These are phyloP conservation scores for Tyrannus savana DNA, from an alignment of 2,113 vertebrate species.

Conservation along the genomic window DNA sequence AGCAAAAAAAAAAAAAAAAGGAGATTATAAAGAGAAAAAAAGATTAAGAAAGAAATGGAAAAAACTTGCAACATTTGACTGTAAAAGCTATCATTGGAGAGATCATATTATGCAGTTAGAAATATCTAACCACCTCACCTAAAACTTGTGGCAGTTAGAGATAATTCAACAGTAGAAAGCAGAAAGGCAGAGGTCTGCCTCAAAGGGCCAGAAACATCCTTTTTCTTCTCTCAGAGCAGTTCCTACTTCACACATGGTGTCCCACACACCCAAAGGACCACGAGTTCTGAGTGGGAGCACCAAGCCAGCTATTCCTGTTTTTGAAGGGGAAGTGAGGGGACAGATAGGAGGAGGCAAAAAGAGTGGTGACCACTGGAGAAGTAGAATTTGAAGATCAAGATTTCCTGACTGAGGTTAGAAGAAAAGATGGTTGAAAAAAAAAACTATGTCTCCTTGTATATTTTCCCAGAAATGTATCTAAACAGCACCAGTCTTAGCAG, in stretches of 20 bases:
- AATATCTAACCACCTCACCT: conserved; percentile 2
- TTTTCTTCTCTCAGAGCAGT: conserved; percentile 2
- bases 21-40: background rate
- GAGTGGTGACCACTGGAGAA: background rate
- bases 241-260: background rate
- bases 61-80: background rate
- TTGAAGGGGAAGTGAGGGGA: conserved; percentile 26
- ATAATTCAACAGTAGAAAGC: conserved; percentile 23
- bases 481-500: background rate
- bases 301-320: conserved; percentile 45
- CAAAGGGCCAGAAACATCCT: conserved; percentile 34
- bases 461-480: background rate
- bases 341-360: background rate
- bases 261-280: background rate
- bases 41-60: background rate
- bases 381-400: conserved; percentile 15
- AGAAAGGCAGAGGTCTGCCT: conserved; percentile 10
- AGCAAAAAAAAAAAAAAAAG: background rate
- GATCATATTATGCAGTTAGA: background rate
- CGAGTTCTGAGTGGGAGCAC: background rate
- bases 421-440: background rate
- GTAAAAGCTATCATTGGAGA: background rate
- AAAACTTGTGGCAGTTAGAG: conserved; percentile 37
- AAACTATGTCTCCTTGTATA: background rate
- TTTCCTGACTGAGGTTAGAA: background rate